Base-by-base conservation (phyloP, 2,113 vertebrate genomes). In the Eretmochelys imbricata region DNA sequence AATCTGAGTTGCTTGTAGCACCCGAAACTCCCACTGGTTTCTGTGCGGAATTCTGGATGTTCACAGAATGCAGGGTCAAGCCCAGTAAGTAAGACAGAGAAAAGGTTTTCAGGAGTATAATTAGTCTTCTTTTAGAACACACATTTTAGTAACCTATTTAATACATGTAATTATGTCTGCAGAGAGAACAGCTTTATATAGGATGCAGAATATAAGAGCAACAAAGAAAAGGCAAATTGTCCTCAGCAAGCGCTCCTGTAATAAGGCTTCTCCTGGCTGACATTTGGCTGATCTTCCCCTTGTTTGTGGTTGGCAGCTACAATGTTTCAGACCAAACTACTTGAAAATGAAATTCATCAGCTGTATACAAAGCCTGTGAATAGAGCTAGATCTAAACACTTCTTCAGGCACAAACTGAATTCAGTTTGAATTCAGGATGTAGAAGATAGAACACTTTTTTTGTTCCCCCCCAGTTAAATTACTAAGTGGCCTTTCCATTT, bases 261-360 rank as follows among this genome's bases (percentile, higher is more conserved):
- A 84, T 2, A 19, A 20, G 29, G 0, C 75, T 8, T 1, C 25
- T 59, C 10, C 51, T 85, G 83, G 19, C 3, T 94, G 78, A 86
- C 62, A 12, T 27, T 79, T 62, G 12, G 59, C 29, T 62, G 59
- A 62, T 35, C 27, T 35, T 62, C 13, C 59, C 59, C 29, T 62
- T 62, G 59, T 31, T 86, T 89, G n/a, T 53, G 19, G 38, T 3
- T 53, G 48, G 19, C 51, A 69, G 6, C 3, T 55, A 80, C 42
- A 2, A 2, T 35, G 55, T 6, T 38, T 80, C 2, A 82, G 42
- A 51, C 3, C 2, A 84, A 90, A 3, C 0, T 48, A 59, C 0
- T 84, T 11, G 49, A 54, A 88, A 88, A 78, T 11, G 49, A 89
- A 87, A 69, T 1, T 1, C 2, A 7, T 11, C 27, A 6, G 7